These are phyloP conservation scores for Drosophila anomalata DNA, from an alignment of 2,888 invertebrate genomes.

Conservation along the genomic window DNA sequence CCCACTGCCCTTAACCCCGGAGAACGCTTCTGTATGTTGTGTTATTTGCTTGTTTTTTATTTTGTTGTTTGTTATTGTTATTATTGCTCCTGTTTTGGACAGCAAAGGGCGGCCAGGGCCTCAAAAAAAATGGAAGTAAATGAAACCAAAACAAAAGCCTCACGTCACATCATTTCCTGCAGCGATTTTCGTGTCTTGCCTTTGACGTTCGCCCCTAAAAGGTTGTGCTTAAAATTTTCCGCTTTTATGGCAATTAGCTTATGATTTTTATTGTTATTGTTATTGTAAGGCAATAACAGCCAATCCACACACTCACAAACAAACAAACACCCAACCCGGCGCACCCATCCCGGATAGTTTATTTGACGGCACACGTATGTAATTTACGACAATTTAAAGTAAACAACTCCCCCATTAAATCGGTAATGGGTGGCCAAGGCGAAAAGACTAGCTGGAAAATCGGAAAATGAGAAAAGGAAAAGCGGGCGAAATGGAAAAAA, in stretches of 20 bases:
- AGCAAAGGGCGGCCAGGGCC: constrained; percentile 42
- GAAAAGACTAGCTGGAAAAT: constrained; percentile 5
- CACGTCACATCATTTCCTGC: constrained; percentile 72
- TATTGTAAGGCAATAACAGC: constrained; percentile 20
- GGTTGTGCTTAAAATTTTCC: constrained; percentile 35
- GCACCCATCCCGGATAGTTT: constrained; percentile 53
- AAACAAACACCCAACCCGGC: constrained; percentile 4
- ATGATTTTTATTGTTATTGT: constrained; percentile 47
- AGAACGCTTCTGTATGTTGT: constrained; percentile 47
- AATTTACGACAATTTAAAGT: constrained; percentile 47
- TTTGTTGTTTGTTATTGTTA: constrained; percentile 47
- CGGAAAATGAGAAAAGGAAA: not conserved
- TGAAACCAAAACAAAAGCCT: constrained; percentile 50
- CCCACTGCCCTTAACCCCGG: constrained; percentile 44
- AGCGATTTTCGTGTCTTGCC: constrained; percentile 65
- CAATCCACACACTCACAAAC: constrained; percentile 4
- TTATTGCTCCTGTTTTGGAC: constrained; percentile 41
- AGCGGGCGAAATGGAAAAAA: constrained; percentile 1
- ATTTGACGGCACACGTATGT: constrained; percentile 44
- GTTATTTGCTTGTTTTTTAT: constrained; percentile 23
- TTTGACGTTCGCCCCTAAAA: constrained; percentile 57
- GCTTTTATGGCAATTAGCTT: constrained; percentile 63
- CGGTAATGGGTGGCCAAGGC: constrained; percentile 21
- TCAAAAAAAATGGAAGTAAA: constrained; percentile 22
- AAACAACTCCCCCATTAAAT: constrained; percentile 50